A percentile compares a stretch with the other conserved stretches of the same genome.
Evolutionary conservation across 2,113 vertebrate species (phyloP).

Genomic region (Indri indri): DNA sequence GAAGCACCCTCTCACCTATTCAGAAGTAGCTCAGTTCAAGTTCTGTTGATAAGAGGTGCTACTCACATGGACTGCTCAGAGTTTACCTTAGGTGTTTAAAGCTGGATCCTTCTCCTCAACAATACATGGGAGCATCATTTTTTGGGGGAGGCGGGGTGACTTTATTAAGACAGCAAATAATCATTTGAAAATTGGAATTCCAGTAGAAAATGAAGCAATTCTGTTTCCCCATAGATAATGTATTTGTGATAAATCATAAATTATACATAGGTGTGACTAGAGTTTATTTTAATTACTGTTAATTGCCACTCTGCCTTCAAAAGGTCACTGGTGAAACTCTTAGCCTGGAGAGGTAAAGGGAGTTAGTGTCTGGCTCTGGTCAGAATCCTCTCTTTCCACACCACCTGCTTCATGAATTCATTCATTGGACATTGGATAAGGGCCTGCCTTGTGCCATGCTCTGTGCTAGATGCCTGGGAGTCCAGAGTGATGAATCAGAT

Average conservation of each 20-base stretch:
- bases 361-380: background rate
- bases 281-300: slow-evolving; percentile 3
- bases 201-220: slow-evolving; percentile 9
- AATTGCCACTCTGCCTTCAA: background rate
- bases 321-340: background rate
- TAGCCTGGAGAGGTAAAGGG: background rate
- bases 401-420: background rate
- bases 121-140: background rate
- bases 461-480: background rate
- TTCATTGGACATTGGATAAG: background rate
- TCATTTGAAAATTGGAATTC: background rate
- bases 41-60: background rate
- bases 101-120: background rate
- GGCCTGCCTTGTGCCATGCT: background rate
- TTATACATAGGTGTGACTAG: background rate
- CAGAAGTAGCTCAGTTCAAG: background rate
- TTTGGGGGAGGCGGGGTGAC: background rate
- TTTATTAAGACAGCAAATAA: background rate
- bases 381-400: background rate
- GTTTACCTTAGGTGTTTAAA: background rate
- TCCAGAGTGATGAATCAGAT: background rate
- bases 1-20: background rate
- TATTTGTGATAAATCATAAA: slow-evolving; percentile 29
- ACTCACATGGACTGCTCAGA: background rate
- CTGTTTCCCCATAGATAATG: background rate